Evolutionary conservation across 1,140 invertebrate species (phyloP).

Genomic region (Hypsibius dujardini): DNA sequence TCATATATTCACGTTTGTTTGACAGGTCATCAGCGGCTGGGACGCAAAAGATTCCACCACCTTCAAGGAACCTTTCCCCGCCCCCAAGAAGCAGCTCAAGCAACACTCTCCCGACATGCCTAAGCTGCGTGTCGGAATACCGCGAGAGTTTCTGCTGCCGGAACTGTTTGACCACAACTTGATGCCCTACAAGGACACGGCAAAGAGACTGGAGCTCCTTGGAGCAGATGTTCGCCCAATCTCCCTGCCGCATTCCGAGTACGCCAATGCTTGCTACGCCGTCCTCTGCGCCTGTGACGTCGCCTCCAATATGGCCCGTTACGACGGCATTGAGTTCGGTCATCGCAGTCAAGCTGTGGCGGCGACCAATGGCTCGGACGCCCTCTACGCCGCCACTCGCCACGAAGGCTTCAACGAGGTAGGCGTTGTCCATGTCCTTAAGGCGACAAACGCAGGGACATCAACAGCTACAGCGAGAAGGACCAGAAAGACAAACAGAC

Average conservation of each 20-base stretch:
- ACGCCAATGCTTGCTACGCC: slow-evolving; percentile 76
- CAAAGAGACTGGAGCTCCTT: slow-evolving; percentile 49
- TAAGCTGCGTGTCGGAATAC: slow-evolving; percentile 47
- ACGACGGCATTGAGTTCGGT: slow-evolving; percentile 86
- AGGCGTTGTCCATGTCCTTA: too few relatives aligned
- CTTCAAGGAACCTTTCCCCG: slow-evolving; percentile 14
- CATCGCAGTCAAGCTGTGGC: not conserved
- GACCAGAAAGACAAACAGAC: too few relatives aligned
- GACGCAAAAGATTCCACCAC: slow-evolving; percentile 71
- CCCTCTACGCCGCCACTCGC: slow-evolving; percentile 59
- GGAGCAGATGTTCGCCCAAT: slow-evolving; percentile 49
- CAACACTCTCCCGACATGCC: not conserved
- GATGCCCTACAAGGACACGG: slow-evolving; percentile 52
- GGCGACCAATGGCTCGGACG: slow-evolving; percentile 39
- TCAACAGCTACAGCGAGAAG: too few relatives aligned
- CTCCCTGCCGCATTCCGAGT: slow-evolving; percentile 67
- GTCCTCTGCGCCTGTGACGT: slow-evolving; percentile 87
- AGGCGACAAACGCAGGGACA: too few relatives aligned
- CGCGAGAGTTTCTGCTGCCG: slow-evolving; percentile 61
- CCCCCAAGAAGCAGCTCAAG: not conserved
- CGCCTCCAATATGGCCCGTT: slow-evolving; percentile 90
- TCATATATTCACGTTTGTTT: slow-evolving; percentile 22
- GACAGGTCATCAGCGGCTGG: slow-evolving; percentile 52
- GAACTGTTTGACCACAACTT: slow-evolving; percentile 53
- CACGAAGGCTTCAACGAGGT: slow-evolving; percentile 49